Evolutionary conservation across 2,888 invertebrate species (phyloP), one percentile per base, ranked within the genome.

Genomic region (Cryptus viduatorius): DNA sequence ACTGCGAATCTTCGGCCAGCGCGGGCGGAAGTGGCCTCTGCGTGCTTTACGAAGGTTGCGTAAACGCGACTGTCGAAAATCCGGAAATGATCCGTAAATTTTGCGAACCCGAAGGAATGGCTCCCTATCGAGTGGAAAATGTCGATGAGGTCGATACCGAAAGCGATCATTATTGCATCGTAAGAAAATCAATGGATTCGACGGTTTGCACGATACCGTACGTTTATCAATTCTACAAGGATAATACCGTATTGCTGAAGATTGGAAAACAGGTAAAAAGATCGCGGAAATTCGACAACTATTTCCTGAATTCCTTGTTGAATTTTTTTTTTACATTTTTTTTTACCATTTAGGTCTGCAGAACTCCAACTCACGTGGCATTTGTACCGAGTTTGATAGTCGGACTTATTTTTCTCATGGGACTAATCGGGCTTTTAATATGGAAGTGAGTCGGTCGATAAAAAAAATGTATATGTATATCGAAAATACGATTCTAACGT

Each of bases 381-480:
- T 42, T 89, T 3, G 19, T 90, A 1, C 89, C 89, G 16, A 83
- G 86, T 4, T 24, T 86, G 3, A 87, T 91, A 8, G 86, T 89
- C 16, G 80, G 72, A 0, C 68, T 85, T 4, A 85, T 91, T 46
- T 37, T 93, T 0, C 24, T 86, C 0, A 0, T 87, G 3, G 92
- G 92, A n/a, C 71, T 92, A 10, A 24, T 88, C 1, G 79, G 77
- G 2, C 79, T 93, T 7, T 59, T 91, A 1, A 85, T 90, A 67
- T 92, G 92, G 91, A 93, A 92, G 91, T 91, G 73, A 90, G 89
- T 85, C 8, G 0, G 61, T 29, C 61, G 65, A 19, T 61, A 46
- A 8, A 8, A 10, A 16, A 10, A 10, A 53, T 73, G 8, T n/a
- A 64, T 50, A 29, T 7, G 1, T 37, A 8, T 42, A 16, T 48